phyloP scores from a whole-genome alignment of 2,888 invertebrate species.

The Parnassius glacialis region DNA sequence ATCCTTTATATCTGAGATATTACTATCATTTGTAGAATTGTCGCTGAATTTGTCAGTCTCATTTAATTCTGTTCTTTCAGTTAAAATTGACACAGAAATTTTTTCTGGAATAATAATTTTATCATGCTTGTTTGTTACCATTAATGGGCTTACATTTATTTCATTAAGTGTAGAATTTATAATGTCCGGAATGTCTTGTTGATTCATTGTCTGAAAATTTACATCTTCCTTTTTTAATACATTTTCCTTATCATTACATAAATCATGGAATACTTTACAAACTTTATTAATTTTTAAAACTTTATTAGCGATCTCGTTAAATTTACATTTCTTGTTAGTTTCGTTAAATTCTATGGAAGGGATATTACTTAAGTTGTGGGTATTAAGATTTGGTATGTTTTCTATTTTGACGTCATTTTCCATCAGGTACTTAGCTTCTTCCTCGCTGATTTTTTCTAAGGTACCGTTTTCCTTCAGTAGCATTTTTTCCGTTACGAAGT shows the following conservation, averaged over 20 bases:
- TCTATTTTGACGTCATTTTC: constrained; percentile 43
- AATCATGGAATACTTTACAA: constrained; percentile 53
- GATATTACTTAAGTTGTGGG: constrained; percentile 30
- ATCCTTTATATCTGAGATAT: constrained; percentile 32
- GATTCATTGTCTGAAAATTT: constrained; percentile 36
- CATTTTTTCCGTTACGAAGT: constrained; percentile 81
- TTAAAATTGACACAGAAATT: constrained; percentile 61
- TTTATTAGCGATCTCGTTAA: constrained; percentile 52
- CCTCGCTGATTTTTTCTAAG: constrained; percentile 69
- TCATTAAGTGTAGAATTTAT: constrained; percentile 71
- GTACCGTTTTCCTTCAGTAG: constrained; percentile 74
- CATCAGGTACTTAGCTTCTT: constrained; percentile 67
- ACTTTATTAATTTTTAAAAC: constrained; percentile 57
- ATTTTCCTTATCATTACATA: constrained; percentile 39
- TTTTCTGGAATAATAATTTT: constrained; percentile 66
- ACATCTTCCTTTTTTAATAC: constrained; percentile 18
- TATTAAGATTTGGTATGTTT: constrained; percentile 28
- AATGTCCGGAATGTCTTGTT: constrained; percentile 67
- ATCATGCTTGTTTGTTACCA: constrained; percentile 47
- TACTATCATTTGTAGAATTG: constrained; percentile 4
- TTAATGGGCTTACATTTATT: constrained; percentile 44
- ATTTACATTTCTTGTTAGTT: constrained; percentile 38
- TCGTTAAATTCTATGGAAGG: constrained; percentile 17
- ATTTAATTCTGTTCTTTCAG: constrained; percentile 47
- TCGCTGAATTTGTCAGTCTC: background rate